Conservation (phyloP, 2,113 vertebrate genomes). For the Pterophyllum scalare region DNA sequence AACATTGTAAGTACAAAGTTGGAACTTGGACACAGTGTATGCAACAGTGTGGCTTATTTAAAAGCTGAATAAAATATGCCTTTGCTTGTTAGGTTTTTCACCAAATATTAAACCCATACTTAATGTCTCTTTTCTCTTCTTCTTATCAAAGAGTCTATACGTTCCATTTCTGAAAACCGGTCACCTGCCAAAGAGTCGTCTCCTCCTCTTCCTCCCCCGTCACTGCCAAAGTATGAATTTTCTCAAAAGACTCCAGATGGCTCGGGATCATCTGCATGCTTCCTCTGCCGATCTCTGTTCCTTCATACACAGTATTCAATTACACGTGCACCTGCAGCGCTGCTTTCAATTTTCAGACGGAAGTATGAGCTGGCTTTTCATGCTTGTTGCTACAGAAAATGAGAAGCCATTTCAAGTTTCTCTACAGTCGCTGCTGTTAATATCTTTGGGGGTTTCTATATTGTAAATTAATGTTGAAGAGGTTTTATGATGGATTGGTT, state of each 20-base stretch:
- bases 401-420: conserved; percentile 31
- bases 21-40: background rate
- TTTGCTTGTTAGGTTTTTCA: background rate
- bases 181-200: conserved; percentile 49
- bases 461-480: conserved; percentile 2
- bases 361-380: conserved; percentile 50
- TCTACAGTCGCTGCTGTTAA: background rate
- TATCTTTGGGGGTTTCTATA: conserved; percentile 39
- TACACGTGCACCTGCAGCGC: conserved; percentile 59
- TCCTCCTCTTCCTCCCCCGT: conserved; percentile 20
- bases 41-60: conserved; percentile 3
- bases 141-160: conserved; percentile 26
- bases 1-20: background rate
- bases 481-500: background rate
- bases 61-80: conserved; percentile 20
- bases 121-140: background rate
- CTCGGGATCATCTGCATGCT: conserved; percentile 48
- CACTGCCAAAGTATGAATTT: conserved; percentile 33
- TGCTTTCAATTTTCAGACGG: conserved; percentile 35
- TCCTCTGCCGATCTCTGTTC: conserved; percentile 58
- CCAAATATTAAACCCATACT: conserved; percentile 6
- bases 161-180: conserved; percentile 45
- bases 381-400: conserved; percentile 39
- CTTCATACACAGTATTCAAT: conserved; percentile 64
- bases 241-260: conserved; percentile 76